Conservation (phyloP, 2,888 invertebrate genomes). For the Eutolmus rufibarbis region DNA sequence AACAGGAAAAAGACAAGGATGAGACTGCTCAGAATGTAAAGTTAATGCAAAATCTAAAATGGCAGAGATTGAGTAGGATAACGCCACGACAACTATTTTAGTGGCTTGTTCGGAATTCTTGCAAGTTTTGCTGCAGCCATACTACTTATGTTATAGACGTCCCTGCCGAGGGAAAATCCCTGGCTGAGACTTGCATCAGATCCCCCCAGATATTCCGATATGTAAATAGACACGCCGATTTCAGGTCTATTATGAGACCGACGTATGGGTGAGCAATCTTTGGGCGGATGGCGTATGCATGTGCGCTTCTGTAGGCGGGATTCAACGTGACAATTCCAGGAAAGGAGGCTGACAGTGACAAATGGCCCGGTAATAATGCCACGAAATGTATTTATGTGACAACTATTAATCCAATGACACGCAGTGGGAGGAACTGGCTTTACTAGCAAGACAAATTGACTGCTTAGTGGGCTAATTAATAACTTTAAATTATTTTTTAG, state of each 20-base stretch:
- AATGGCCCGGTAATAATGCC: conserved; percentile 13
- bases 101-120: conserved; percentile 12
- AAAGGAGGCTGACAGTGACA: conserved; percentile 32
- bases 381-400: conserved; percentile 29
- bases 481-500: background rate
- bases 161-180: background rate
- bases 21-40: conserved; percentile 34
- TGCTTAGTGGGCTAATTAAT: background rate
- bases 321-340: conserved; percentile 22
- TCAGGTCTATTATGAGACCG: background rate
- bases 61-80: conserved; percentile 34
- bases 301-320: background rate
- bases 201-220: conserved; percentile 5
- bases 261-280: background rate
- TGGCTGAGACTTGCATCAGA: background rate
- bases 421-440: background rate
- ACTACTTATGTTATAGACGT: conserved; percentile 3
- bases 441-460: background rate
- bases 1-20: conserved; percentile 15
- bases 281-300: background rate
- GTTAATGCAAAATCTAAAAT: conserved; percentile 37
- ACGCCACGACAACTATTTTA: conserved; percentile 35
- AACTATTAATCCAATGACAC: conserved; percentile 13
- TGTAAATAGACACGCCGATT: conserved; percentile 15
- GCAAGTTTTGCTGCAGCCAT: background rate